Evolutionary conservation across 2,888 invertebrate species (phyloP), one percentile per base, ranked within the genome.

Genomic region (Epirrhoe tristata): DNA sequence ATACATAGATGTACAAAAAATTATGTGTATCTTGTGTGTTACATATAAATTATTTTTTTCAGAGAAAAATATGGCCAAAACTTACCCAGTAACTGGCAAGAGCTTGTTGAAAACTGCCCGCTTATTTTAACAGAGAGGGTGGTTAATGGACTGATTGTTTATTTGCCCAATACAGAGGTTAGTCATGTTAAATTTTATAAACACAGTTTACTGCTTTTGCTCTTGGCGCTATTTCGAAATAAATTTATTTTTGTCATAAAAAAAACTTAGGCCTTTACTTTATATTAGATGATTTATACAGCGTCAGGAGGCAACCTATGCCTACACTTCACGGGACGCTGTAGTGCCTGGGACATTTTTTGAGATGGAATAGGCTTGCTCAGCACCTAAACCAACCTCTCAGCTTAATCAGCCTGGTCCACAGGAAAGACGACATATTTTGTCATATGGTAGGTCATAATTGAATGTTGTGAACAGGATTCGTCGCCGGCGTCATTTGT

Each of bases 71-170:
- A 95, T 77, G 88, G 93, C 1, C 96, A 96, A 82, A 94, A 94
- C 61, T 86, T 97, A 57, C 97, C 97, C 0, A 89, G 88, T 10
- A 94, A 96, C 81, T 97, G 97, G 96, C 89, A 95, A 78, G 93
- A 94, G 61, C 82, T 96, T 56, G 87, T 96, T 31, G 94, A 95
- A 76, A 90, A 93, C 66, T 94, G 94, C 77, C 91, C 94, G 0
- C 89, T 87, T 55, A 94, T 96, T 66, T 86, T 87, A 54, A 91
- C 94, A 66, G 95, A 95, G 73, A 85, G 91, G 74, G 91, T 93
- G 34, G 91, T 90, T 6, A 93, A 94, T 76, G 91, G 93, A 67
- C 86, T 89, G n/a, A 75, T 90, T 76, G 92, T 95, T 75, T 81
- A 94, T 78, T 82, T 91, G 75, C 85, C 93, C 67, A 88, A 88